Conservation (phyloP, 2,888 invertebrate genomes). For the Philaethria dido region DNA sequence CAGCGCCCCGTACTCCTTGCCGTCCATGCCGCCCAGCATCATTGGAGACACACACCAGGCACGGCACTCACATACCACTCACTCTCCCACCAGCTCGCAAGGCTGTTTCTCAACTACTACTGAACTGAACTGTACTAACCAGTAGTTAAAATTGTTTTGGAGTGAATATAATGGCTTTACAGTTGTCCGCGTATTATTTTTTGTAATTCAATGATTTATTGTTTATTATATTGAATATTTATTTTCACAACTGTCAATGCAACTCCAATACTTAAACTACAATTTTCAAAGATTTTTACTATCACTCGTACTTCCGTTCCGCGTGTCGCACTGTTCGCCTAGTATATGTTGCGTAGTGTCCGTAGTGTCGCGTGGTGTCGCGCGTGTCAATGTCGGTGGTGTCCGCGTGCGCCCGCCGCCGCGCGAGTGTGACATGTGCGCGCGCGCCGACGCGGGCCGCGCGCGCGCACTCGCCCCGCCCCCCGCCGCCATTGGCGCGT, state of each 20-base stretch:
- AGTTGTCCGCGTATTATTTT: background rate
- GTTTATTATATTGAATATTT: no score
- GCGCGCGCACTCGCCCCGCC: constrained; percentile 61
- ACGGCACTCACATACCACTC: constrained; percentile 43
- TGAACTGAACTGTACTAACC: background rate
- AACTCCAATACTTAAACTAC: background rate
- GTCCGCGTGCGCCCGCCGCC: constrained; percentile 43
- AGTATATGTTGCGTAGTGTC: background rate
- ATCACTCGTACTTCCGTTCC: constrained; percentile 2
- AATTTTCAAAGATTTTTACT: background rate
- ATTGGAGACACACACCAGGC: constrained; percentile 44
- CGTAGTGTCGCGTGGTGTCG: background rate
- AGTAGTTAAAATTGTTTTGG: background rate
- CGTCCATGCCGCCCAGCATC: constrained; percentile 80
- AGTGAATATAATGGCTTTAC: background rate
- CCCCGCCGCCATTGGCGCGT: constrained; percentile 73
- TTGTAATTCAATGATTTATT: no score
- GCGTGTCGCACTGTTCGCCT: background rate
- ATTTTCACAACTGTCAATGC: background rate
- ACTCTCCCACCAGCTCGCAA: background rate
- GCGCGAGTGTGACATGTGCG: constrained; percentile 47
- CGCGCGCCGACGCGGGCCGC: constrained; percentile 58
- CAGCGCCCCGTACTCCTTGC: constrained; percentile 81
- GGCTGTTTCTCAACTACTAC: background rate
- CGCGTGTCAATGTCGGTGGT: background rate